phyloP scores from a whole-genome alignment of 2,113 vertebrate genomes.

The Edolisoma coerulescens region DNA sequence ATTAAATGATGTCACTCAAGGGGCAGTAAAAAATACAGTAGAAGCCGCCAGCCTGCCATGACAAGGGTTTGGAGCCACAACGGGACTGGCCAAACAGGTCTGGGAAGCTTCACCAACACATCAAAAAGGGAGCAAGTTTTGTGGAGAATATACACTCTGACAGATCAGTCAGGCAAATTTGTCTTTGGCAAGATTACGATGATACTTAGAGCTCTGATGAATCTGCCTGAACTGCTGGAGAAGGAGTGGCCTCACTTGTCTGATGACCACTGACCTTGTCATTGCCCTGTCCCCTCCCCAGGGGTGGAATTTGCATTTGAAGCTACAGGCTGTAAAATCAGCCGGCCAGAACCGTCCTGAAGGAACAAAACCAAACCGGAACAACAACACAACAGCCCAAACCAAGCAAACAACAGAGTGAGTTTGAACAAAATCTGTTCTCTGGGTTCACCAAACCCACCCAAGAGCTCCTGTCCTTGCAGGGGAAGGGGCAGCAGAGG shows the following conservation, averaged over 20 bases:
- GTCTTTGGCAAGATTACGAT: neutral
- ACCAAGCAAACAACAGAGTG: neutral
- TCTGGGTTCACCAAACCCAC: neutral
- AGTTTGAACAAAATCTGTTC: neutral
- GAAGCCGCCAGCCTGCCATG: neutral
- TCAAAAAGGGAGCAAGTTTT: neutral
- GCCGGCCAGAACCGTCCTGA: neutral
- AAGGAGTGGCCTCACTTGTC: neutral
- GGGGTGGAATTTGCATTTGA: neutral
- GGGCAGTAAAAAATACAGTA: neutral
- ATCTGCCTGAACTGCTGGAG: neutral
- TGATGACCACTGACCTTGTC: neutral
- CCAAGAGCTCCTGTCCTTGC: neutral
- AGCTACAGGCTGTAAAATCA: neutral
- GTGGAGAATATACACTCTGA: neutral
- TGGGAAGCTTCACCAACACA: neutral
- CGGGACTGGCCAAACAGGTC: neutral
- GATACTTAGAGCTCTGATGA: neutral
- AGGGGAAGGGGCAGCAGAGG: conserved; percentile 10
- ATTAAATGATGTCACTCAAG: conserved; percentile 5
- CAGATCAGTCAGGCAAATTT: neutral
- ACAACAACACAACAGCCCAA: neutral
- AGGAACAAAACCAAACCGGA: neutral
- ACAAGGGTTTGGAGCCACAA: neutral
- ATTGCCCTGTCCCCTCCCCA: neutral